phyloP scores from a whole-genome alignment of 2,888 invertebrate genomes.

The Dinocampus coccinellae region DNA sequence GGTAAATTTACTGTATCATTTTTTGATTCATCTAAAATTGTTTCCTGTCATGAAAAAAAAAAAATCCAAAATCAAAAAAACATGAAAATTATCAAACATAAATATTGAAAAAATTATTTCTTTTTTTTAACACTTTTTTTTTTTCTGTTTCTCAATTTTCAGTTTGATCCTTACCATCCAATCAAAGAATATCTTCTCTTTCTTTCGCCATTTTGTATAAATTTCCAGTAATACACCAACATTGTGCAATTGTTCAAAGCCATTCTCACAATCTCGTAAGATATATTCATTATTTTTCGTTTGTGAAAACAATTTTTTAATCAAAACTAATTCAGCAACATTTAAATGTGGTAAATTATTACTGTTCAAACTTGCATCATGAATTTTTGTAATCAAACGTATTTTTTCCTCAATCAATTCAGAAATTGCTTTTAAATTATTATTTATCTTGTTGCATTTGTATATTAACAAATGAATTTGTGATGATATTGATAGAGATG shows the following conservation, averaged over 20 bases:
- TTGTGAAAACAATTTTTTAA: constrained; percentile 47
- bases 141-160: neutral
- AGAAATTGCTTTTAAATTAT: constrained; percentile 54
- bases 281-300: constrained; percentile 29
- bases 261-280: constrained; percentile 36
- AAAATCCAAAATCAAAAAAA: neutral
- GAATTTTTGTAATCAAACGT: constrained; percentile 51
- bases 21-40: constrained; percentile 49
- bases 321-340: constrained; percentile 49
- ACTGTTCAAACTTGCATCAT: constrained; percentile 50
- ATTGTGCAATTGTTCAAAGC: constrained; percentile 46
- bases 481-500: neutral
- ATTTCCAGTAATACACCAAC: constrained; percentile 48
- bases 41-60: constrained; percentile 43
- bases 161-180: constrained; percentile 51
- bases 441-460: constrained; percentile 47
- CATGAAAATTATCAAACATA: no score
- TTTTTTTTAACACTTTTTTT: neutral
- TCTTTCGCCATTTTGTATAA: constrained; percentile 50
- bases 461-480: constrained; percentile 48
- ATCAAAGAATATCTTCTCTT: constrained; percentile 49
- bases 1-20: constrained; percentile 25
- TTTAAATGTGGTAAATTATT: constrained; percentile 52
- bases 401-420: constrained; percentile 51
- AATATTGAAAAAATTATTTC: constrained; percentile 9